Conservation (phyloP, 2,113 vertebrate genomes). For the Microcebus murinus region DNA sequence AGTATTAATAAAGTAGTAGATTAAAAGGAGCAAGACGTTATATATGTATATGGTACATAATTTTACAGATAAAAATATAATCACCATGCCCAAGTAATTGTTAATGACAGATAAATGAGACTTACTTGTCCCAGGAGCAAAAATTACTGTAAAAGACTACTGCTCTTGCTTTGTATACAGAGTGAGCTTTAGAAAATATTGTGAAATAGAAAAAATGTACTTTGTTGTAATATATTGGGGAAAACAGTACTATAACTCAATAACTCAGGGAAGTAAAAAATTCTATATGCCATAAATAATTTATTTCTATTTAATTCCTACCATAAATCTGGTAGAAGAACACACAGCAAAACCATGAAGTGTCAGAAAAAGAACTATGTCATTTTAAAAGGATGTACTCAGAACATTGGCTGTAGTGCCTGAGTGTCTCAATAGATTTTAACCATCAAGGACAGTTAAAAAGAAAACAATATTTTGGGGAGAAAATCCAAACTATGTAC, state of each 20-base stretch:
- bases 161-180: not conserved
- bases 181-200: conserved; percentile 1
- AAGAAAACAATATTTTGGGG: not conserved
- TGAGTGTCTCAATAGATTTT: not conserved
- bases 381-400: not conserved
- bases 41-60: not conserved
- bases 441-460: not conserved
- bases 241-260: not conserved
- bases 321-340: not conserved
- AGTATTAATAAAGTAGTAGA: not conserved
- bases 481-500: not conserved
- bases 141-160: not conserved
- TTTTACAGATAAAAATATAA: conserved; percentile 19
- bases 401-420: not conserved
- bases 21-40: not conserved
- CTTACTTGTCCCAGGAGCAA: not conserved
- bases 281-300: not conserved
- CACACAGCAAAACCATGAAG: not conserved
- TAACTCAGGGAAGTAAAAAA: not conserved
- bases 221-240: not conserved
- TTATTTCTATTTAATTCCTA: not conserved
- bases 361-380: not conserved
- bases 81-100: not conserved
- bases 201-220: not conserved
- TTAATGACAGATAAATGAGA: not conserved